phyloP scores from a whole-genome alignment of 1,140 invertebrate genomes.

The Penaeus vannamei region DNA sequence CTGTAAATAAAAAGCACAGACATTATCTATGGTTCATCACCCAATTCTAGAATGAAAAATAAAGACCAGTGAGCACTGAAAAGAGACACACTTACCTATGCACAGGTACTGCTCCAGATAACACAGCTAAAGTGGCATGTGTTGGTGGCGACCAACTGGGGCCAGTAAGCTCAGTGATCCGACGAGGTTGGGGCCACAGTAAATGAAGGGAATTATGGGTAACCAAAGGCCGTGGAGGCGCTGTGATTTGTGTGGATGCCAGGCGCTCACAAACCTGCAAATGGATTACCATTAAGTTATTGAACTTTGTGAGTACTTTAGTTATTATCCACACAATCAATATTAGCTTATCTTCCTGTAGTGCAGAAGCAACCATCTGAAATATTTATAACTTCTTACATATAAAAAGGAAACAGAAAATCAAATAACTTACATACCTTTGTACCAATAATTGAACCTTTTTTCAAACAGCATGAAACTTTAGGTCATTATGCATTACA shows the following conservation, averaged over 20 bases:
- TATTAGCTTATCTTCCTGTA: background rate
- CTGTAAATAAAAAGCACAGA: conserved; percentile 70
- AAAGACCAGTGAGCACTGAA: no score
- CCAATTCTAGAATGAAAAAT: no score
- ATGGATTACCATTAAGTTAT: background rate
- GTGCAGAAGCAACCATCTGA: background rate
- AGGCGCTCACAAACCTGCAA: conserved; percentile 62
- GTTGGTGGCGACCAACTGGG: conserved; percentile 72
- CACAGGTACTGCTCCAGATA: conserved; percentile 73
- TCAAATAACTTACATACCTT: background rate
- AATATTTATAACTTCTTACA: background rate
- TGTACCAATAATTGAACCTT: background rate
- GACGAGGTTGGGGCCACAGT: conserved; percentile 79
- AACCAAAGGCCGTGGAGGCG: conserved; percentile 71
- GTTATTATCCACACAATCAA: background rate
- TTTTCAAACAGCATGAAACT: no score
- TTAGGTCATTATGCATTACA: no score
- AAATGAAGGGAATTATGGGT: conserved; percentile 73
- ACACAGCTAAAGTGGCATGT: conserved; percentile 73
- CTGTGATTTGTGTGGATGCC: conserved; percentile 52
- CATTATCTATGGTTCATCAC: background rate
- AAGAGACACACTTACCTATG: conserved; percentile 73
- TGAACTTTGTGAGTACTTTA: background rate
- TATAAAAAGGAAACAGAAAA: background rate
- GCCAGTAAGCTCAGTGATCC: conserved; percentile 75